Base-by-base conservation (phyloP, 2,797 vertebrate species). In the Lates japonicus region DNA sequence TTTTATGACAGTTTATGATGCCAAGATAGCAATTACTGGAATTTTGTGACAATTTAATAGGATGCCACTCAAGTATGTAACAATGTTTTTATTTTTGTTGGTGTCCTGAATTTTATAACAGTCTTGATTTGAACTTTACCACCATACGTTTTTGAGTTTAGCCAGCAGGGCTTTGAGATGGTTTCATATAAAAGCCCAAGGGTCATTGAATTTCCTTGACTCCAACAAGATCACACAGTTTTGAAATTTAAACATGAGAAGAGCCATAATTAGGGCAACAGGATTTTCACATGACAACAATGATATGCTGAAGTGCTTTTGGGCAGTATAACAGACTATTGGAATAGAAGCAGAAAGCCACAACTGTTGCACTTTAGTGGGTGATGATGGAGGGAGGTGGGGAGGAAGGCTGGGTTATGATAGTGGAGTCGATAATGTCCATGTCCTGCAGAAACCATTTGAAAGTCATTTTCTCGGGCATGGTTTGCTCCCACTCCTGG, bases 281-380 rank as follows among this genome's bases (percentile, higher is more conserved):
- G 41, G 57, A 51, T 76, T 73, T 76, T 87, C 80, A 89, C 76
- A 79, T 72, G 74, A 87, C 78, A 83, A 76, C 77, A 71, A 46
- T 59, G 74, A 73, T 62, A 69, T 63, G 69, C 55, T 66, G 35
- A 51, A 69, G 72, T 76, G 61, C 58, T 84, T 80, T 78, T 35
- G 64, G 74, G 73, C 66, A 49, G 49, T 51, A 16, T 14, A 70
- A 70, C 48, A 31, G 52, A 55, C 39, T 71, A 54, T 49, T 59
- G 71, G 57, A 65, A 66, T 60, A 57, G 91, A 80, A n/a, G 14
- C 79, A 64, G 64, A 65, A 82, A 82, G 68, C 80, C 85, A 81
- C 83, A 83, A 78, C 59, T 78, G 78, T 83, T 80, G 74, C 61
- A 80, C 65, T 80, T 78, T 44, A 76, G 67, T 76, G 73, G 49